Evolutionary conservation across 1,140 invertebrate species (phyloP), one percentile per base, ranked within the genome.

Genomic region (Saccostrea echinata): DNA sequence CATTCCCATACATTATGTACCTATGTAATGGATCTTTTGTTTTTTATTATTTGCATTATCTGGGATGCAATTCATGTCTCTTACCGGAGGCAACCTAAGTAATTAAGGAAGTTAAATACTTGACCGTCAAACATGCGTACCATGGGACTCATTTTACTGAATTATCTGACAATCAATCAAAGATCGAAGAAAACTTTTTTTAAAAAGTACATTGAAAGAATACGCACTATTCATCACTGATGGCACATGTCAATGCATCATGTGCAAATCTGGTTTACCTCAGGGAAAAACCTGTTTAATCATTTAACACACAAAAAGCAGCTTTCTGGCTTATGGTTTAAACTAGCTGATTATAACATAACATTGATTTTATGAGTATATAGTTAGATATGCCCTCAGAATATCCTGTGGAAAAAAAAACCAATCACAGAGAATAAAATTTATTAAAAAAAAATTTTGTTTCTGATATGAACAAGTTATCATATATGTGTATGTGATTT

Each of bases 31-130:
- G 68, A 76, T 33, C 68, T 76, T 21, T 83, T 83, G 52, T 83
- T 24, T 83, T 33, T 80, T 1, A 27, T 21, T 52, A 51, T 83
- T 24, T 24, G 43, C 21, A 83, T 83, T 51, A 33, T 30, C 43
- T 27, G 6, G 27, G 81, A 53, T 83, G 81, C 43, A 30, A 51
- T 83, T n/a, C 35, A 43, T 82, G 6, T 43, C 35, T 82, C 21
- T 82, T 82, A 53, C 80, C 51, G 33, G 13, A 82, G 35, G 64
- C 64, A 33, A 33, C 27, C 68, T 30, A 16, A 33, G 30, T 53
- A 55, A 57, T 84, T 57, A 84, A 57, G 55, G 55, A 57, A 84
- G 30, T 33, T 43, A 27, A 84, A 84, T 24, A 84, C 53, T 57
- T 52, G 43, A 55, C 55, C 30, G 18, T 84, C 27, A 84, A 52